Base-by-base conservation (phyloP, 1,140 invertebrate genomes). In the Calycopis cecrops region DNA sequence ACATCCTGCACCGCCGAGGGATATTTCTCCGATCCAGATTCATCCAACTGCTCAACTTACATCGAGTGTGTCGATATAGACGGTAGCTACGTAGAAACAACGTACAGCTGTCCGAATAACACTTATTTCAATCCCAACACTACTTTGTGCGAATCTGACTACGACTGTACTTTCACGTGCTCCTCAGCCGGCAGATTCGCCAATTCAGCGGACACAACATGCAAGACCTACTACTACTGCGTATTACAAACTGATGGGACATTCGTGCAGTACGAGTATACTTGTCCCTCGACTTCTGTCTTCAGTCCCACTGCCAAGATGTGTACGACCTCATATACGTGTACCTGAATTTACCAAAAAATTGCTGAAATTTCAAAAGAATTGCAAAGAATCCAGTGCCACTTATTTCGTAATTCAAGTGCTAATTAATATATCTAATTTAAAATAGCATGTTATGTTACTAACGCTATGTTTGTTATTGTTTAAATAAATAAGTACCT, bases 101-200 rank as follows among this genome's bases (percentile, higher is more conserved):
- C 62, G 8, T 53, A 17, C 11, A 44, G 17, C 33, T 53, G 51
- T 40, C 51, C 51, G 1, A 33, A 44, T 34, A 37, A 28, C 35
- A 71, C 76, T 0, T 75, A 40, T 33, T 79, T 56, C 48, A 35
- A 79, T 48, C 76, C 76, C 0, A 69, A 56, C n/a, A 75, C 65
- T 0, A 76, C 72, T 17, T 49, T 65, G 8, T 79, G 76, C 37
- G 76, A 74, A n/a, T 50, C 60, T 4, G 42, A 60, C 33, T 76
- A 73, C 18, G 64, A 58, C 42, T 54, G 52, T 42, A 54, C 59
- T 14, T 71, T 75, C 18, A 56, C 61, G 3, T 79, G 76, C 37
- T 62, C 66, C 0, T n/a, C 69, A 8, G 63, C 62, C 6, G 76
- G 76, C 11, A 66, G 76, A 44, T 75, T 68, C 37, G 62, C 76